Evolutionary conservation across 1,140 invertebrate species (phyloP), one percentile per base, ranked within the genome.

Genomic region (Geopemphigus sp.): DNA sequence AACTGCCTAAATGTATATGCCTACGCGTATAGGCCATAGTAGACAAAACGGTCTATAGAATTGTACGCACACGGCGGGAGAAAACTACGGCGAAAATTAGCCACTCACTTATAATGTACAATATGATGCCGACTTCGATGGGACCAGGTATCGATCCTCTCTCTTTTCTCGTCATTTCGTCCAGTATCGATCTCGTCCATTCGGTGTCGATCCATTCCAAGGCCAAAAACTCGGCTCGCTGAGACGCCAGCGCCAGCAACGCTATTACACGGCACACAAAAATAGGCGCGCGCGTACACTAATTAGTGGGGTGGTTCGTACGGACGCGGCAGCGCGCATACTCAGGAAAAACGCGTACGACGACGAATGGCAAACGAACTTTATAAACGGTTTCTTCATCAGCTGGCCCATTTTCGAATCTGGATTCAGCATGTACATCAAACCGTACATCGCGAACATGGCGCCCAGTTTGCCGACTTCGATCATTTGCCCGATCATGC

Each of bases 311-410:
- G 3, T 8, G 32, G 32, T 3, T 3, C 3, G 32, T 4, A 39
- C 32, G 22, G 29, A 4, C 15, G 8, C 8, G 14, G 47, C 5
- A 5, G 8, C 14, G 14, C 47, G 87, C 91, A 90, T 87, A 94
- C 93, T 89, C n/a, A 97, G 87, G 86, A 97, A 96, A 82, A 94
- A 90, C 81, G 92, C 92, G 85, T 97, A 97, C 2, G 94, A 95
- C 5, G 92, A 90, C 8, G 94, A 95, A 84, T 97, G 94, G 83
- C 91, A 93, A 82, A 97, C 94, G 85, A 98, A 98, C 85, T 97
- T 97, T 83, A 97, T 94, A 85, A 97, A 97, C 0, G 95, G 95
- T 84, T 95, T 95, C 85, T 93, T 94, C 89, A 96, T 92, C 83
- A 94, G 93, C 80, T 89, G 86, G 24, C 92, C 95, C 84, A 92